Evolutionary conservation across 2,113 vertebrate species (phyloP), one percentile per base, ranked within the genome.

Genomic region (Trachemys scripta): DNA sequence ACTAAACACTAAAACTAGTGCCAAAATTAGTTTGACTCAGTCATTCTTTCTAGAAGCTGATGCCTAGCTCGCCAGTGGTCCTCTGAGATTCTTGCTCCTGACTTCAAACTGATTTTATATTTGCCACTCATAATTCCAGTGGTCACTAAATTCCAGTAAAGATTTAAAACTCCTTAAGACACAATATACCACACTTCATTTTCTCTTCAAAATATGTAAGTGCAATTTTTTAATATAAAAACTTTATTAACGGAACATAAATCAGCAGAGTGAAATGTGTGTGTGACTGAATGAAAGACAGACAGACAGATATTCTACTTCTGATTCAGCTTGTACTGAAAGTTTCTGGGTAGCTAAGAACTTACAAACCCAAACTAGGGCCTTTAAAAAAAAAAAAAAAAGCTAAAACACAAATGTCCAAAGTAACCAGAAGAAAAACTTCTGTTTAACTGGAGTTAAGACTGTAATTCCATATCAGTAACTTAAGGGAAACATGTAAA

Each of bases 11-110:
- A 24, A 42, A 88, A 35, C 7, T 14, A 89, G 54, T 75, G 96
- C 94, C 92, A 97, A 96, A 95, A 96, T 96, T 95, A 82, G 6
- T 90, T 94, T 91, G 82, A 84, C 95, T 98, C 96, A 97, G 81
- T 88, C 6, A 4, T 31, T 93, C 80, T 95, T 86, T 93, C 80
- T 92, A 93, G 95, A 94, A 97, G 91, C 88, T 24, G 42, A 93
- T 54, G 87, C 79, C 59, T 92, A 95, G 93, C 86, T 47, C 93
- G 83, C 59, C 57, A 14, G 82, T 53, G 80, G 88, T 92, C 49
- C 42, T 72, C 91, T 51, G 90, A 94, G 76, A 53, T 72, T 86
- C 93, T 50, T n/a, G 79, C 90, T 89, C 59, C 47, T 86, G 92
- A 94, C 91, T 94, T 94, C 90, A 97, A 97, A 93, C 59, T 89